Conservation (phyloP, 2,113 vertebrate genomes). For the Connochaetes taurinus region DNA sequence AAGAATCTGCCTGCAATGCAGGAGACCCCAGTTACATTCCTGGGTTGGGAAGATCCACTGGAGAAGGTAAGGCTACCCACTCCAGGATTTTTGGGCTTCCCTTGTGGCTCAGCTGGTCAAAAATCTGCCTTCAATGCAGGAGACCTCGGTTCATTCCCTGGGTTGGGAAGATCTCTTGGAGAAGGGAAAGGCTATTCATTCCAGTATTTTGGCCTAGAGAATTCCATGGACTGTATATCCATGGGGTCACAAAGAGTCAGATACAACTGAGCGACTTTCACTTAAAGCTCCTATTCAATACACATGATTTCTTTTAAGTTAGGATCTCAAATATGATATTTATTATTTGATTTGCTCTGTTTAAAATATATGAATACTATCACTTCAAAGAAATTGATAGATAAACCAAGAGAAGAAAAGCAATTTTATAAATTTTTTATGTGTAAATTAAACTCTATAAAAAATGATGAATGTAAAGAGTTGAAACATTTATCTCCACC, state of each 20-base stretch:
- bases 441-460: not conserved
- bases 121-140: not conserved
- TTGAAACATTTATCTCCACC: not conserved
- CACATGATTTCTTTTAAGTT: not conserved
- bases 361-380: not conserved
- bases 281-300: not conserved
- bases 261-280: not conserved
- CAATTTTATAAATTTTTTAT: not conserved
- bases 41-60: not conserved
- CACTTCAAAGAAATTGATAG: not conserved
- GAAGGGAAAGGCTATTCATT: not conserved
- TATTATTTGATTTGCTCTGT: not conserved
- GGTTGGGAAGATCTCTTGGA: not conserved
- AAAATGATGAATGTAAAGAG: not conserved
- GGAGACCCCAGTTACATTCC: not conserved
- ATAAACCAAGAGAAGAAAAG: not conserved
- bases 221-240: not conserved
- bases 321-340: not conserved
- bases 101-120: not conserved
- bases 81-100: not conserved
- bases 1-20: not conserved
- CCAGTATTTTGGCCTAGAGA: not conserved
- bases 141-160: not conserved
- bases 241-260: not conserved
- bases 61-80: not conserved